phyloP scores from a whole-genome alignment of 2,113 vertebrate genomes.

The Microcebus griseorufus region DNA sequence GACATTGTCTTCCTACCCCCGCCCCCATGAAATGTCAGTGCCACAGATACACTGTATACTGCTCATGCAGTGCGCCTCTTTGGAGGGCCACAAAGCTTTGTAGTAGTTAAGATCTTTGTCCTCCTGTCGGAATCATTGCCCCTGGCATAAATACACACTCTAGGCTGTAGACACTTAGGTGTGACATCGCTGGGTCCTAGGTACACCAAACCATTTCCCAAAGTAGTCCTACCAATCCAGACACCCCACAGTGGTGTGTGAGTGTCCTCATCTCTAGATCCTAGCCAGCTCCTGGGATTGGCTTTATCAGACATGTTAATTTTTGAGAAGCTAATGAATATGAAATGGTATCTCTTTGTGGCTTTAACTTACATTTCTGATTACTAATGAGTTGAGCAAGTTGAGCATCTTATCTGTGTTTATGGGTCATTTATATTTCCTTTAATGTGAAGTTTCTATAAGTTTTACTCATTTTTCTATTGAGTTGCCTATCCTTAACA shows the following conservation, averaged over 20 bases:
- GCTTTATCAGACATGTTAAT: neutral
- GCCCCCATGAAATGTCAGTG: neutral
- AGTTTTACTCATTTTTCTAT: neutral
- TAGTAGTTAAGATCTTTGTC: neutral
- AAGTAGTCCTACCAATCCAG: neutral
- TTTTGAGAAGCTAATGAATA: neutral
- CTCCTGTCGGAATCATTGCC: neutral
- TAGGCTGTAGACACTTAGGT: neutral
- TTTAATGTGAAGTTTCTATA: neutral
- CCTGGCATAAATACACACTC: neutral
- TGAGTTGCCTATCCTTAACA: neutral
- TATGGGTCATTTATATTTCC: neutral
- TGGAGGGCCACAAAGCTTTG: neutral
- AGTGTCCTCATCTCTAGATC: neutral
- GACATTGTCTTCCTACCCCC: neutral
- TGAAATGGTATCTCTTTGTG: neutral
- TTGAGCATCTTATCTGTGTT: neutral
- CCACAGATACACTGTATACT: neutral
- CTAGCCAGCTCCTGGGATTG: neutral
- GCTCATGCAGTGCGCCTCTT: neutral
- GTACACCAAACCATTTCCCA: neutral
- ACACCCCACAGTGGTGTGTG: fast-evolving
- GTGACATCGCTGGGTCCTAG: neutral
- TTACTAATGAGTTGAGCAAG: neutral
- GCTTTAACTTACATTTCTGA: neutral